These are phyloP conservation scores for Ovibos moschatus DNA, from an alignment of 2,113 vertebrate species.

Conservation along the genomic window DNA sequence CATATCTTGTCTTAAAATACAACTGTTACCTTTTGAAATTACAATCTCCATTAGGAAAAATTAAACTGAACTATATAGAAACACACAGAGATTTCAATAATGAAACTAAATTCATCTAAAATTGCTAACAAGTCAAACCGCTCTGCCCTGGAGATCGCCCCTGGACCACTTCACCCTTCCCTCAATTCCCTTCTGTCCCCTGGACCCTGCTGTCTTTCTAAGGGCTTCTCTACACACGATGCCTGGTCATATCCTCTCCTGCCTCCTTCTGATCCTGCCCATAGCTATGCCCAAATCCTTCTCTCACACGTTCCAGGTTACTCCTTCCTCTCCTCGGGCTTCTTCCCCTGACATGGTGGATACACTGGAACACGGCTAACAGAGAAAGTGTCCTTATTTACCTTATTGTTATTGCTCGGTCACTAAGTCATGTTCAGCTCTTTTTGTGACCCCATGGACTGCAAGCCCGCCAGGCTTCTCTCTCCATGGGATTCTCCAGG, in stretches of 20 bases:
- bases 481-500: not conserved
- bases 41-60: not conserved
- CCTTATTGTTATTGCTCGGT: not conserved
- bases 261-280: not conserved
- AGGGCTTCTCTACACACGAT: not conserved
- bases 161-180: not conserved
- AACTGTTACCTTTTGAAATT: not conserved
- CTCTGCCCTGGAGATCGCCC: too few relatives aligned
- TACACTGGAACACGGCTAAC: not conserved
- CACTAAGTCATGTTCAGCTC: not conserved
- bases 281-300: not conserved
- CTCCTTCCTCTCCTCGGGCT: not conserved
- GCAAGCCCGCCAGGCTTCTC: not conserved
- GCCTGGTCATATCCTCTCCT: not conserved
- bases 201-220: not conserved
- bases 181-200: not conserved
- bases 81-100: not conserved
- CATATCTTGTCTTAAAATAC: not conserved
- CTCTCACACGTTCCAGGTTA: not conserved
- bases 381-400: not conserved
- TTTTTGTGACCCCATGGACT: fast-evolving
- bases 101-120: slow-evolving; percentile 8
- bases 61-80: not conserved
- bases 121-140: not conserved
- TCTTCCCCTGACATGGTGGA: not conserved